phyloP scores from a whole-genome alignment of 2,797 vertebrate species.

The Lepus townsendii region DNA sequence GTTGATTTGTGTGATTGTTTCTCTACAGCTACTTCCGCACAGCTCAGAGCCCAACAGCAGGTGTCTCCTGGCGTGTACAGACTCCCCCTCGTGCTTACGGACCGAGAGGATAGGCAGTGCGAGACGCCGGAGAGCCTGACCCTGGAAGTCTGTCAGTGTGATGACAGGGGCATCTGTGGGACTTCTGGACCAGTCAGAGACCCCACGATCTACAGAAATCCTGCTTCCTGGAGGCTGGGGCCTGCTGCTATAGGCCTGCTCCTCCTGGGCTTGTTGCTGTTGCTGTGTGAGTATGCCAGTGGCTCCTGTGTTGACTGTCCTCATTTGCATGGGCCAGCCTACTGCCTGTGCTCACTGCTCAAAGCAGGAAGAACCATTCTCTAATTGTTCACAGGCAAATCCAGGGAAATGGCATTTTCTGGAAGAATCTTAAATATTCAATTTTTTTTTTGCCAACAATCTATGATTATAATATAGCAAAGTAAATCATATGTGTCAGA shows the following conservation, averaged over 20 bases:
- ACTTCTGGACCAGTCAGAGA: fast-evolving
- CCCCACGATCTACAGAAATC: fast-evolving
- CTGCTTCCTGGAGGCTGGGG: conserved; percentile 73
- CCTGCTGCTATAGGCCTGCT: conserved; percentile 88
- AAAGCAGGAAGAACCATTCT: not conserved
- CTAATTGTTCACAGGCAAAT: not conserved
- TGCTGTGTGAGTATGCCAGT: conserved; percentile 89
- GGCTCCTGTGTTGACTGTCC: not conserved
- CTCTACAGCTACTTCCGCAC: conserved; percentile 84
- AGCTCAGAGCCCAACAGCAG: conserved; percentile 75
- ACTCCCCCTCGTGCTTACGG: conserved; percentile 78
- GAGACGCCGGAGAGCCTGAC: conserved; percentile 81
- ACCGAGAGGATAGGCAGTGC: conserved; percentile 82
- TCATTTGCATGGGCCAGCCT: not conserved
- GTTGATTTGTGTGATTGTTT: not conserved
- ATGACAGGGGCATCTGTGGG: conserved; percentile 81
- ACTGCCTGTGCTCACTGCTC: not conserved
- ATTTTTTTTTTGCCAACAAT: not conserved
- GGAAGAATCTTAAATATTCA: not conserved
- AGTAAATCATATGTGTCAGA: not conserved
- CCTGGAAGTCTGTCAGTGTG: conserved; percentile 87
- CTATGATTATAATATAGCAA: not conserved
- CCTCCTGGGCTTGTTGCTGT: conserved; percentile 89
- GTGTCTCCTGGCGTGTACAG: conserved; percentile 70
- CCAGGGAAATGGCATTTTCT: not conserved